phyloP scores from a whole-genome alignment of 2,113 vertebrate species.

The Rhynchomys soricoides region DNA sequence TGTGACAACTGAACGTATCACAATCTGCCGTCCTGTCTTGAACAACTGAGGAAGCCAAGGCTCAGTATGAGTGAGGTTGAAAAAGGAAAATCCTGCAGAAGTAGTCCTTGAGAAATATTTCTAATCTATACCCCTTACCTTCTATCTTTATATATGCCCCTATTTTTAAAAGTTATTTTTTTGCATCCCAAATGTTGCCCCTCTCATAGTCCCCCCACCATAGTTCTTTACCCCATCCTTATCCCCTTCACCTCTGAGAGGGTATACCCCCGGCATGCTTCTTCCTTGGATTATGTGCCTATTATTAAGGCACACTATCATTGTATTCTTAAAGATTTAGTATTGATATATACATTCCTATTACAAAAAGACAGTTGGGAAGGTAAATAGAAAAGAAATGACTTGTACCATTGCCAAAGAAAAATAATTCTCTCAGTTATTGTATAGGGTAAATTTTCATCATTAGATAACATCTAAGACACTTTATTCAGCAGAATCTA shows the following conservation, averaged over 20 bases:
- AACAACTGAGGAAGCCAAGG: not conserved
- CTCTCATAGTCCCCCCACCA: no score
- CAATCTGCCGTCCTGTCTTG: not conserved
- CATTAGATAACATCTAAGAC: slow-evolving; percentile 31
- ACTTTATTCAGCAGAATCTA: not conserved
- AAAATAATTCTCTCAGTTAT: not conserved
- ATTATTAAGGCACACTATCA: not conserved
- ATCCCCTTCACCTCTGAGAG: no score
- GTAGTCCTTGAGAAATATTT: not conserved
- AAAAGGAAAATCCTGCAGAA: not conserved
- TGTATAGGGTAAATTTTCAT: slow-evolving; percentile 2
- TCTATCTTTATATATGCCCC: not conserved
- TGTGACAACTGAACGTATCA: not conserved
- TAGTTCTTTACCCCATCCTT: no score
- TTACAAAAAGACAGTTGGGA: not conserved
- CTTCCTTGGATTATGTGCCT: not conserved
- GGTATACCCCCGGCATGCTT: no score
- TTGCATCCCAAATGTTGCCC: no score
- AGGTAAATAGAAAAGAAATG: slow-evolving; percentile 28
- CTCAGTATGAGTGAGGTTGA: not conserved
- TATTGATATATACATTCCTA: not conserved
- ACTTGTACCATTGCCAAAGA: not conserved
- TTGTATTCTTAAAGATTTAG: not conserved
- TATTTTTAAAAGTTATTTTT: not conserved
- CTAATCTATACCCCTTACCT: not conserved